Percentiles rank a stretch among this genome's conserved stretches.
phyloP scores from a whole-genome alignment of 1,140 invertebrate genomes.

The Drosophila insularis region DNA sequence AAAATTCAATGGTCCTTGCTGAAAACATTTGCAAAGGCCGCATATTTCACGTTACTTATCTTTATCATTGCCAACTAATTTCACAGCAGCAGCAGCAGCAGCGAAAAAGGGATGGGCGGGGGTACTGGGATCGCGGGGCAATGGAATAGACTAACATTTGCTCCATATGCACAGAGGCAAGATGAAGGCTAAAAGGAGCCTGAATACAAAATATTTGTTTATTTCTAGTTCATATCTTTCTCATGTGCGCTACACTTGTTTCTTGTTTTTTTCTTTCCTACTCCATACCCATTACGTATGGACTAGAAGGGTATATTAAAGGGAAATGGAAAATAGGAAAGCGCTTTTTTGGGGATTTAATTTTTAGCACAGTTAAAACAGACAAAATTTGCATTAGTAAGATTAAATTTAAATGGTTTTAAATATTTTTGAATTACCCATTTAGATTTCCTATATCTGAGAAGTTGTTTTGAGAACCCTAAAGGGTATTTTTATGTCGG shows the following conservation, averaged over 20 bases:
- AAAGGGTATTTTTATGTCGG: neutral
- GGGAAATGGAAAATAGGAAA: no score
- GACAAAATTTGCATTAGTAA: no score
- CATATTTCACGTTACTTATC: conserved; percentile 81
- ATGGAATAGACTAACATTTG: conserved; percentile 13
- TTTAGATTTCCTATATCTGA: no score
- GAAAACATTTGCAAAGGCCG: conserved; percentile 71
- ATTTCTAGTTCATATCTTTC: conserved; percentile 79
- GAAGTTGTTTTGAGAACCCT: neutral
- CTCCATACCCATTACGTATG: neutral
- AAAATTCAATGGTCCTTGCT: conserved; percentile 72
- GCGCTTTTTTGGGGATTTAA: no score
- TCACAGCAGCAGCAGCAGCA: conserved; percentile 44
- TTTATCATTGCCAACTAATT: conserved; percentile 81
- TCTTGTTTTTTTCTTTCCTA: conserved; percentile 30
- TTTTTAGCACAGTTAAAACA: no score
- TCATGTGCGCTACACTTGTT: conserved; percentile 76
- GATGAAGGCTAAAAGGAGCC: conserved; percentile 7
- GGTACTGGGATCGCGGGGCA: neutral
- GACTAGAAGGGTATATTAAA: neutral
- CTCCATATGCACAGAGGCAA: conserved; percentile 1
- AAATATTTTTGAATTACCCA: no score
- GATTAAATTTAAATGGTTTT: no score
- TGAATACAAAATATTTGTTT: conserved; percentile 75
- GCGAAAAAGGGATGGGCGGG: neutral